Evolutionary conservation across 2,888 invertebrate genomes (phyloP), one percentile per base, ranked within the genome.

Genomic region (Thecocarcelia acutangulata): DNA sequence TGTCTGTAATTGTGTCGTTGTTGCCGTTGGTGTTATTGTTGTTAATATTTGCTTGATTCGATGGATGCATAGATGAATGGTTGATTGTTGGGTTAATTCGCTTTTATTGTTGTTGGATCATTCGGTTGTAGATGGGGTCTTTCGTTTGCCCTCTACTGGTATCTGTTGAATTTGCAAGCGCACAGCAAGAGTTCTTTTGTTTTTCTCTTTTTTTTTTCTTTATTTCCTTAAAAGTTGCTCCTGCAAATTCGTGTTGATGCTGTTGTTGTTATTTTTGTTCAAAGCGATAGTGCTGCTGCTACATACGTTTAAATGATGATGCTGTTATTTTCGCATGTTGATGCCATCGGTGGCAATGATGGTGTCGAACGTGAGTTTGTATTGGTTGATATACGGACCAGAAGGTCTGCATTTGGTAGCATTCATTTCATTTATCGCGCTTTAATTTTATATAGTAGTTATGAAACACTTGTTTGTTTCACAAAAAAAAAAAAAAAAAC

Each of bases 351-450:
- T 69, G 68, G 56, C 3, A 66, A 24, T 54, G 52, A 52, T 73
- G 66, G 59, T 74, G 73, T 66, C 63, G 74, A 73, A 80, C 80
- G 83, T 80, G 80, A 80, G 64, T 80, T 76, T 73, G 72, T 69
- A 58, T 69, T 58, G 50, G 50, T 77, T 58, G 52, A 64, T 66
- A 54, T 66, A 77, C 56, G 58, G 61, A 19, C 58, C 66, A 72
- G 61, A 46, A 58, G 58, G 42, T 69, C 42, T 42, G 42, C 12
- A 33, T 5, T 33, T 72, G 58, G 13, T 37, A 52, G 64, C 63
- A 79, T 73, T 42, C 58, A 63, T 56, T 56, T 15, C 50, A 52
- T 52, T 76, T 64, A 46, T 69, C 54, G 75, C 44, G 56, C 56
- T 33, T 33, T 33, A 33, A 33, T 42, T 75, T 66, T 37, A 68